Base-by-base conservation (phyloP, 2,797 vertebrate species). In the Distichodus sexfasciatus region DNA sequence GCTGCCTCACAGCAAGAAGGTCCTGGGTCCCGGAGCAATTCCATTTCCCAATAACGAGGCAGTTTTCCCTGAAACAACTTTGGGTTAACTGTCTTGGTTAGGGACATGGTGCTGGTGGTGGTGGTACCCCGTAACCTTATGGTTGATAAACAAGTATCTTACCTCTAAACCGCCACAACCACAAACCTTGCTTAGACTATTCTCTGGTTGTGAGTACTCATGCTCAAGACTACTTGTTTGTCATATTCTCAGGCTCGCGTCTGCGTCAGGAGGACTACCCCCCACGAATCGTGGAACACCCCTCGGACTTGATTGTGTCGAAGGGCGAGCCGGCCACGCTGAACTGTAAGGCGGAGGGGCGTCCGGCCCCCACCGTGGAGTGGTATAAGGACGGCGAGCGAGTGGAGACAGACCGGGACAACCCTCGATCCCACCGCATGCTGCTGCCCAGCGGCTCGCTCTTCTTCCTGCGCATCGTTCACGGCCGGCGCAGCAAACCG, bases 371-470 rank as follows among this genome's bases (percentile, higher is more conserved):
- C 54, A 95, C 94, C 5, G 94, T 98, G 65, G 96, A 98, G 80
- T 98, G 96, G 96, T 96, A 96, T 87, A 98, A 97, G 84, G 96
- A 94, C 1, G 94, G 95, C 1, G 96, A 98, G 74, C 91, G 95
- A 0, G 96, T 98, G 24, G 96, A 98, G 76, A 98, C 96, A 0
- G 93, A 98, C 85, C 94, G 94, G 67, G 96, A 98, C 0, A 96
- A 95, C 54, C 93, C 94, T 0, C 93, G 96, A 35, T 98, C 96
- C 0, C 95, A 98, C 74, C 93, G 96, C 24, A 98, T 98, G 95
- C 90, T 98, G 76, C 91, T 98, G 81, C 96, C 96, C 88, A 98
- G 94, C 28, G 96, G 96, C 47, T 98, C 96, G 54, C 87, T 98
- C 54, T 98, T 98, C 87, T 98, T 98, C 88, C 66, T 98, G 6